These are phyloP conservation scores for Orius insidiosus DNA, from an alignment of 1,140 invertebrate genomes.

Conservation along the genomic window DNA sequence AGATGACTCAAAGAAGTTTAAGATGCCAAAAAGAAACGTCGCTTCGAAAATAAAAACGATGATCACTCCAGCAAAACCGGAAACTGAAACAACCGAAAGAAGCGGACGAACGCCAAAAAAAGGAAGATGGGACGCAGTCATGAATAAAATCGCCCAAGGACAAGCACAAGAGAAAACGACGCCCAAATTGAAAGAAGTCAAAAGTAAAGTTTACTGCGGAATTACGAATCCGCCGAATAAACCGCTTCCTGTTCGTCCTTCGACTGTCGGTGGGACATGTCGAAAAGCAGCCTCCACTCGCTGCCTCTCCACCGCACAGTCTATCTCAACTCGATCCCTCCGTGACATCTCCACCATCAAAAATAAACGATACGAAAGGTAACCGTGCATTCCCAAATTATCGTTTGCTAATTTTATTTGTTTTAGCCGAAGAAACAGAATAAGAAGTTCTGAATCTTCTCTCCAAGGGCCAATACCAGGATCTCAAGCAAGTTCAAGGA, in stretches of 20 bases:
- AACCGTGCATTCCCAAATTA: too few species aligned
- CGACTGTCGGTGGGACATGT: not conserved
- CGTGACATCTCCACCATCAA: constrained; percentile 18
- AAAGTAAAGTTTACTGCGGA: constrained; percentile 45
- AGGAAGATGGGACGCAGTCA: constrained; percentile 55
- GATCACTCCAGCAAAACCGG: constrained; percentile 32
- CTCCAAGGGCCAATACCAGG: constrained; percentile 8
- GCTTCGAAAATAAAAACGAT: constrained; percentile 54
- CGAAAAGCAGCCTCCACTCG: constrained; percentile 13
- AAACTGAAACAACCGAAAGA: constrained; percentile 26
- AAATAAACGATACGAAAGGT: constrained; percentile 17
- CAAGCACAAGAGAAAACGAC: constrained; percentile 46
- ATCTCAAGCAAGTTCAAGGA: constrained; percentile 19
- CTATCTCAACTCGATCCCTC: constrained; percentile 19
- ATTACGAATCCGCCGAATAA: constrained; percentile 7
- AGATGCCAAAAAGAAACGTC: constrained; percentile 56
- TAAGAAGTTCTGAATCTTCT: constrained; percentile 17
- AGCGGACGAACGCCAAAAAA: constrained; percentile 26
- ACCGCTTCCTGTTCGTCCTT: not conserved
- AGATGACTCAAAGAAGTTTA: constrained; percentile 39
- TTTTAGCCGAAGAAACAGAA: constrained; percentile 17
- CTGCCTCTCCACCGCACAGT: constrained; percentile 16
- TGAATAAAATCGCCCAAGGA: constrained; percentile 60
- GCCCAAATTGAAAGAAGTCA: constrained; percentile 52
- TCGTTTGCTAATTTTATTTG: not conserved